A percentile compares a stretch with the other conserved stretches of the same genome.
phyloP scores from a whole-genome alignment of 2,888 invertebrate species.

The Trilocha varians region DNA sequence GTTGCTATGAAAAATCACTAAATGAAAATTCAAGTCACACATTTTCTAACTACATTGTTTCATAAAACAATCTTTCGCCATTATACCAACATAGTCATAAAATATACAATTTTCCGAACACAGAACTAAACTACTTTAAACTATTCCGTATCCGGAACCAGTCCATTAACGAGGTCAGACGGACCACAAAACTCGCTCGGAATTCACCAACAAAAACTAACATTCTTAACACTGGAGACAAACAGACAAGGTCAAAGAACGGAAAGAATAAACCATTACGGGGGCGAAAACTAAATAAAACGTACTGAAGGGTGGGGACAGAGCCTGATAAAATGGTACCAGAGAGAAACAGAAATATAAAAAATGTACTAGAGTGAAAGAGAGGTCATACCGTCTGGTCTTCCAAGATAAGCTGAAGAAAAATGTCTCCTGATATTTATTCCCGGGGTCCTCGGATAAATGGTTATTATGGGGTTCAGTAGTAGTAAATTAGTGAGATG shows the following conservation, averaged over 20 bases:
- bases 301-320: slow-evolving; percentile 38
- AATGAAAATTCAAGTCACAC: too few relatives aligned
- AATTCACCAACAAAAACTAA: not conserved
- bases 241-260: slow-evolving; percentile 55
- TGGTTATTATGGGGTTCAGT: slow-evolving; percentile 65
- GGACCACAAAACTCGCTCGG: not conserved
- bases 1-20: too few relatives aligned
- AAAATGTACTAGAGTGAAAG: slow-evolving; percentile 17
- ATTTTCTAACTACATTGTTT: too few relatives aligned
- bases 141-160: too few relatives aligned
- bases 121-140: too few relatives aligned
- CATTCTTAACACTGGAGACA: slow-evolving; percentile 2
- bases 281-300: slow-evolving; percentile 66
- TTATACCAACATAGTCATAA: too few relatives aligned
- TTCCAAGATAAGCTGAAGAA: slow-evolving; percentile 64
- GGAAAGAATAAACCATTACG: slow-evolving; percentile 58
- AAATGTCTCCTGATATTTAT: slow-evolving; percentile 68
- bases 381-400: slow-evolving; percentile 46
- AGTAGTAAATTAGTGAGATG: slow-evolving; percentile 69
- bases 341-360: slow-evolving; percentile 15
- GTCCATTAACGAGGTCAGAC: not conserved
- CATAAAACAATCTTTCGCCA: too few relatives aligned
- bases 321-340: slow-evolving; percentile 36
- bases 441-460: slow-evolving; percentile 53
- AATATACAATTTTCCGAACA: too few relatives aligned